Base-by-base conservation (phyloP, 2,888 invertebrate species). In the Pyrrhosoma nymphula region DNA sequence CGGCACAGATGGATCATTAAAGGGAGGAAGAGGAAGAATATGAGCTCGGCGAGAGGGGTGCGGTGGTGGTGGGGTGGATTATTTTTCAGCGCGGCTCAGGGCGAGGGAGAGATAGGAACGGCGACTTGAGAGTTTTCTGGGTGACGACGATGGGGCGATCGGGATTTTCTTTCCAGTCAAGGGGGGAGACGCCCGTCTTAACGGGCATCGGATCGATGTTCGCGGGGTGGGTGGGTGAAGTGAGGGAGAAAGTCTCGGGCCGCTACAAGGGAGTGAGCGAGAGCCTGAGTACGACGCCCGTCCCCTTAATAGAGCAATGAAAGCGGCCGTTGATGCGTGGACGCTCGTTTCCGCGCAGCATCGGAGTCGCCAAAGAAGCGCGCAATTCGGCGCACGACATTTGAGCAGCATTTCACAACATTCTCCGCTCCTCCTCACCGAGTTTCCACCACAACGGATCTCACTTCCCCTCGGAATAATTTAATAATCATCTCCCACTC, bases 61-160 rank as follows among this genome's bases (percentile, higher is more conserved):
- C 23, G 35, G 63, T 63, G 93, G 47, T 47, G 69, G 26, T 47
- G 63, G 75, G 93, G 75, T n/a, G 93, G 75, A 69, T 63, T 63
- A 63, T 60, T 39, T 60, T 47, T 91, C 35, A 91, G 20, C 47
- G 26, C 47, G 91, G 60, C 18, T 1, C 39, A 23, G 39, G 47
- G 47, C 39, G 47, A 69, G 89, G 89, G n/a, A 89, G 89, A 55
- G 56, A 26, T 47, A 56, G n/a, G 35, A 26, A 55, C 47, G 89
- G 39, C 69, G 20, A 60, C 1, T 60, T 3, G 60, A 60, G 18
- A 60, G 60, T 26, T 69, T 69, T 12, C 69, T 69, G 60, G 60
- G 60, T 60, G 60, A 60, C 60, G 60, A 60, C 20, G 60, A 12
- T 8, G 20, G 47, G 60, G 69, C 26, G 69, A 69, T 26, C n/a